phyloP scores from a whole-genome alignment of 2,113 vertebrate genomes.

The Gallinago media region DNA sequence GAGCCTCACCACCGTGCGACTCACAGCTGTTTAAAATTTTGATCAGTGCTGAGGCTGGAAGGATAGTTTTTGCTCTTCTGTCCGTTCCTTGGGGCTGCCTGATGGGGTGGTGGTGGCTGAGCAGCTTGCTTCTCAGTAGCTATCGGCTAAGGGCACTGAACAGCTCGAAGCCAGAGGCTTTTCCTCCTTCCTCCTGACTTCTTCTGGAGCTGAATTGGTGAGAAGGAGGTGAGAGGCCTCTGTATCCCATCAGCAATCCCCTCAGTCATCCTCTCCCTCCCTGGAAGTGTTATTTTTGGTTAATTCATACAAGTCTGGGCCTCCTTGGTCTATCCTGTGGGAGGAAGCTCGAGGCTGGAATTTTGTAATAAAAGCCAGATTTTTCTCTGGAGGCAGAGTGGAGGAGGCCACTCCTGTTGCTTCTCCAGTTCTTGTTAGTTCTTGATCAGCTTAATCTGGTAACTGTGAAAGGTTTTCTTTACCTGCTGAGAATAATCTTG shows the following conservation, averaged over 20 bases:
- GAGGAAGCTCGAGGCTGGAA: slow-evolving; percentile 60
- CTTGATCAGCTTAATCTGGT: slow-evolving; percentile 16
- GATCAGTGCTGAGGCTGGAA: neutral
- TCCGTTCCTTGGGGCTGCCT: neutral
- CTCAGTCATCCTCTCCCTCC: slow-evolving; percentile 26
- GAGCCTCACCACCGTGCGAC: neutral
- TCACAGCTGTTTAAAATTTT: neutral
- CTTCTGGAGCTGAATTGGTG: neutral
- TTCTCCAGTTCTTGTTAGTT: slow-evolving; percentile 25
- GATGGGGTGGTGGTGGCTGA: neutral
- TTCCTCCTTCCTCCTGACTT: neutral
- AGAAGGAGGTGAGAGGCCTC: slow-evolving; percentile 20
- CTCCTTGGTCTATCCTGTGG: slow-evolving; percentile 58
- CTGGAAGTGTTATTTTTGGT: slow-evolving; percentile 60
- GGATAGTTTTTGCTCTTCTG: neutral
- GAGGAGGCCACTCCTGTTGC: slow-evolving; percentile 15
- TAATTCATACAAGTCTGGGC: slow-evolving; percentile 55
- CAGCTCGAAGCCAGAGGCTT: neutral
- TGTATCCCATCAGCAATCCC: neutral
- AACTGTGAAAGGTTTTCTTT: slow-evolving; percentile 13
- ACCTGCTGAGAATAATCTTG: neutral
- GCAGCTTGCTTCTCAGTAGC: neutral
- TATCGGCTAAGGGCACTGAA: neutral
- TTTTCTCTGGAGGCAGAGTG: slow-evolving; percentile 37
- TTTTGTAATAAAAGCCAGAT: slow-evolving; percentile 64